phyloP scores from a whole-genome alignment of 1,140 invertebrate species.

The Cheumatopsyche charites region DNA sequence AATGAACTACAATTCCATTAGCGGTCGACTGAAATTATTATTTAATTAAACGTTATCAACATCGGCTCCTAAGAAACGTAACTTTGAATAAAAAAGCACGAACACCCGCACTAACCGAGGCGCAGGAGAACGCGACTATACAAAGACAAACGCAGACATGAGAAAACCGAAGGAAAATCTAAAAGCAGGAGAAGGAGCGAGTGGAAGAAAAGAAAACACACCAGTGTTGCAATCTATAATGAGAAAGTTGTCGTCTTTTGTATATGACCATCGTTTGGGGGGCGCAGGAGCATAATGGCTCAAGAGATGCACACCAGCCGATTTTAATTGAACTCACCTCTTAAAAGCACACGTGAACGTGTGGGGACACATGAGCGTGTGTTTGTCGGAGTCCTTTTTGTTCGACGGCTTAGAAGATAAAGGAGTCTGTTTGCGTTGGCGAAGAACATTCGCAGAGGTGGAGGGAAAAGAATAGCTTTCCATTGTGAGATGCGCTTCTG shows the following conservation, averaged over 20 bases:
- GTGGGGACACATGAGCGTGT: neutral
- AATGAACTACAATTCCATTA: too few relatives aligned
- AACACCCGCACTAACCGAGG: too few relatives aligned
- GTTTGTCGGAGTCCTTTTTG: neutral
- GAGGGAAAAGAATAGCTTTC: neutral
- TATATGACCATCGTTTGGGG: neutral
- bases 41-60: too few relatives aligned
- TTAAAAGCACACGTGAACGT: neutral
- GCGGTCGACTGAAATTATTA: too few relatives aligned
- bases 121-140: too few relatives aligned
- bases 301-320: neutral
- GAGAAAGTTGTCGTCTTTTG: slow-evolving; percentile 35
- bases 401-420: neutral
- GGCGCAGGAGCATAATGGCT: slow-evolving; percentile 2
- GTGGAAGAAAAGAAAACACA: slow-evolving; percentile 23
- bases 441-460: neutral
- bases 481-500: too few relatives aligned
- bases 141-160: too few relatives aligned
- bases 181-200: neutral
- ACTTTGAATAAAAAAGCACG: too few relatives aligned
- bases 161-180: neutral
- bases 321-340: slow-evolving; percentile 19
- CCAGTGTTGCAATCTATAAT: slow-evolving; percentile 34
- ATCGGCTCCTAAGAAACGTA: too few relatives aligned
- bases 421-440: neutral